Evolutionary conservation across 2,113 vertebrate species (phyloP), one percentile per base, ranked within the genome.

Genomic region (Antennarius striatus): DNA sequence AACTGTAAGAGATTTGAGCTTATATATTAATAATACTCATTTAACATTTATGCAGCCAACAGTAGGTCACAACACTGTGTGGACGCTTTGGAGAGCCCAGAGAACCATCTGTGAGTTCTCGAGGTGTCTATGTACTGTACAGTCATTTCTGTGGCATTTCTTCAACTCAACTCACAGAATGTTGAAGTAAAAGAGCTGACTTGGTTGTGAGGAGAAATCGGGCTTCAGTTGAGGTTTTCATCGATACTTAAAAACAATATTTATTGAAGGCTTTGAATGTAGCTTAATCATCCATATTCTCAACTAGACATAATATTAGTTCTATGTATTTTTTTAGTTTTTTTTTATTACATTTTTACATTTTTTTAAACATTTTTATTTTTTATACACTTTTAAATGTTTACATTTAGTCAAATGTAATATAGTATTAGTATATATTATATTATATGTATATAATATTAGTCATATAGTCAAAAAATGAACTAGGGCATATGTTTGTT

Each of bases 31-130:
- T 40, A 40, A 7, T 7, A 10, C 10, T 6, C 39, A 40, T 79
- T 42, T n/a, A 69, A 56, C 22, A 22, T 22, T 22, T 68, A 73
- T 75, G 48, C 56, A 65, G 70, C 61, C 69, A 75, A 74, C 66
- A 43, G 55, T 16, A 81, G 83, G 77, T 86, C 80, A 77, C 40
- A 45, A 67, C 77, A 71, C 55, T 30, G 56, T 30, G 79, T 55
- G 65, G 81, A 83, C 63, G 69, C 81, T 80, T 85, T 70, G 77
- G 81, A 81, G 81, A 77, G 83, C 77, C 51, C 40, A 84, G 73
- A 6, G 48, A 77, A 75, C 86, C 87, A 90, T 90, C 89, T 91
- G 89, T 63, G 81, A 48, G 70, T 69, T 77, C 57, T 67, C n/a
- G 2, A 56, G 65, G 47, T 55, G 77, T 75, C 83, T 73, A 62